phyloP scores from a whole-genome alignment of 2,888 invertebrate species.

The Troides helena region DNA sequence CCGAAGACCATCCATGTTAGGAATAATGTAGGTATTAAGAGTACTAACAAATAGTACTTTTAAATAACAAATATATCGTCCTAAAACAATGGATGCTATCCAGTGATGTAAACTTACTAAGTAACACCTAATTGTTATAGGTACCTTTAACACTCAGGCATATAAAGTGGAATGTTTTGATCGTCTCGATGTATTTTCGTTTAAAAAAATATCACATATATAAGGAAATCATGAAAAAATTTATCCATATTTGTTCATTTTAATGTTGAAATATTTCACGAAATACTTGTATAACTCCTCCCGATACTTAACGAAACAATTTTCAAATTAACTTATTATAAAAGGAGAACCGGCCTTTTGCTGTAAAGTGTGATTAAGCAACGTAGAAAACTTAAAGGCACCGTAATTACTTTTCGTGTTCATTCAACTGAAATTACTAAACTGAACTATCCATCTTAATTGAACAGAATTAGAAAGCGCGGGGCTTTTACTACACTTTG shows the following conservation, averaged over 20 bases:
- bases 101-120: no score
- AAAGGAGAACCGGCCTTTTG: not conserved
- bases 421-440: slow-evolving; percentile 11
- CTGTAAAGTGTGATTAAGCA: slow-evolving; percentile 1
- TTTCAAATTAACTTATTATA: slow-evolving; percentile 1
- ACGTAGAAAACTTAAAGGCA: slow-evolving; percentile 5
- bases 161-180: no score
- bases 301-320: not conserved
- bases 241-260: not conserved
- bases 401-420: slow-evolving; percentile 11
- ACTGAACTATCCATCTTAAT: slow-evolving; percentile 12
- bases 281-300: not conserved
- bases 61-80: no score
- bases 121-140: no score
- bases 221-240: no score
- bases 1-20: no score
- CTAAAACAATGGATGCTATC: no score
- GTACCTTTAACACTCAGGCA: no score
- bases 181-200: no score
- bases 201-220: no score
- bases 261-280: not conserved
- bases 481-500: not conserved
- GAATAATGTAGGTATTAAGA: no score
- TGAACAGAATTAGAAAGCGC: not conserved
- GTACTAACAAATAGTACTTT: no score